These are phyloP conservation scores for Temnothorax ravouxi DNA, from an alignment of 2,888 invertebrate species.

Conservation along the genomic window DNA sequence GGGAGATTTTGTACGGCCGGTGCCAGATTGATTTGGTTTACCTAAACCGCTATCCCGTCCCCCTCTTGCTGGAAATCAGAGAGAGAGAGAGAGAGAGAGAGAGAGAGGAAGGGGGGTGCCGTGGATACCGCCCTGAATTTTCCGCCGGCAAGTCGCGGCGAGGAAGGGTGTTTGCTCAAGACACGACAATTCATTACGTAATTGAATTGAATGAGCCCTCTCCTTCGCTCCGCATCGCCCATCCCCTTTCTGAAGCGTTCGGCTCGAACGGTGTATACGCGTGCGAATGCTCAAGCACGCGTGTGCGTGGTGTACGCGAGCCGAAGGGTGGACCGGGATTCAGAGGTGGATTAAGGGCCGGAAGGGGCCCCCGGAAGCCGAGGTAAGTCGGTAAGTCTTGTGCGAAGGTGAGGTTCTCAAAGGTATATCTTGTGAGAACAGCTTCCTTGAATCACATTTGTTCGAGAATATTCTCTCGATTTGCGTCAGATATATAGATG, in stretches of 20 bases:
- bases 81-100: slow-evolving; percentile 2
- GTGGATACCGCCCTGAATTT: slow-evolving; percentile 68
- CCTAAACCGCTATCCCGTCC: slow-evolving; percentile 63
- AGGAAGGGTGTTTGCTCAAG: slow-evolving; percentile 86
- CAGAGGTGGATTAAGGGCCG: slow-evolving; percentile 44
- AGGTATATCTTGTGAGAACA: neutral
- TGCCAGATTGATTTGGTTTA: slow-evolving; percentile 77
- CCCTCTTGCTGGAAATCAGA: slow-evolving; percentile 41
- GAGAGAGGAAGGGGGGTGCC: slow-evolving; percentile 11
- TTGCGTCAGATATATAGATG: neutral
- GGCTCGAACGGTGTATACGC: slow-evolving; percentile 60
- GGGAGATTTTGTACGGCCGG: slow-evolving; percentile 64
- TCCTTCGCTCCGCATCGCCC: slow-evolving; percentile 61
- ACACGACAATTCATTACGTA: slow-evolving; percentile 87
- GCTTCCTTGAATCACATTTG: neutral
- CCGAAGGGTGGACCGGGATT: slow-evolving; percentile 38
- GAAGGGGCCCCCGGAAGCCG: slow-evolving; percentile 20
- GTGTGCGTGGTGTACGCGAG: slow-evolving; percentile 63
- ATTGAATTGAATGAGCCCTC: slow-evolving; percentile 86
- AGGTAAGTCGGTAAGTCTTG: neutral
- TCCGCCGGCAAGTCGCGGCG: slow-evolving; percentile 80
- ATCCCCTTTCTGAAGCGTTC: slow-evolving; percentile 13
- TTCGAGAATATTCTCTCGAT: neutral
- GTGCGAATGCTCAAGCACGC: slow-evolving; percentile 63
- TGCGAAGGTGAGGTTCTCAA: neutral